Percentiles rank a stretch among this genome's conserved stretches.
Evolutionary conservation across 1,140 invertebrate genomes (phyloP).

Genomic region (Nasonia giraulti): DNA sequence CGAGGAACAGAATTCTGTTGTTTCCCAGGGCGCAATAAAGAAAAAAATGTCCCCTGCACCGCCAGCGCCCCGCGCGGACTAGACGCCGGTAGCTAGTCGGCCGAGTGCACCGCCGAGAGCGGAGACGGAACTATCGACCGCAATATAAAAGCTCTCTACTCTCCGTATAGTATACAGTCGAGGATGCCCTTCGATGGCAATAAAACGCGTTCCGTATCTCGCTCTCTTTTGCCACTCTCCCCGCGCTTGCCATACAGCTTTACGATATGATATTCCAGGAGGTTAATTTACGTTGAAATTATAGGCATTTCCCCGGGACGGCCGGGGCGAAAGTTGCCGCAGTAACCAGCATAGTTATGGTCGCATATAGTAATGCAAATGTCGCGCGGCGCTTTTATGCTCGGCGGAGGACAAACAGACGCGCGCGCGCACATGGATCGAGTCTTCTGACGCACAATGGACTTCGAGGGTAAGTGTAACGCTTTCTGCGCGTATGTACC

Average conservation of each 20-base stretch:
- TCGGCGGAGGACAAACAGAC: background rate
- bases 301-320: slow-evolving; percentile 33
- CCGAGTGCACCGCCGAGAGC: background rate
- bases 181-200: slow-evolving; percentile 25
- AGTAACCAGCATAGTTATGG: slow-evolving; percentile 15
- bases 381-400: slow-evolving; percentile 28
- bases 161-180: background rate
- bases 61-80: no score
- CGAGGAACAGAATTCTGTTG: slow-evolving; percentile 44
- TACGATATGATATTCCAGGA: slow-evolving; percentile 43
- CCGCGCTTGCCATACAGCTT: background rate
- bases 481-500: background rate
- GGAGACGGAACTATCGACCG: slow-evolving; percentile 43
- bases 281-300: slow-evolving; percentile 50
- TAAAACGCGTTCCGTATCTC: slow-evolving; percentile 18
- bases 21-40: slow-evolving; percentile 47
- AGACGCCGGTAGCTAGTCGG: background rate
- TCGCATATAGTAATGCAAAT: slow-evolving; percentile 44
- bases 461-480: background rate
- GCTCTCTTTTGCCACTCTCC: background rate
- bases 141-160: slow-evolving; percentile 42
- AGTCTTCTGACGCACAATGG: slow-evolving; percentile 17
- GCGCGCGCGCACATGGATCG: background rate
- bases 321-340: background rate
- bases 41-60: slow-evolving; percentile 40